These are phyloP conservation scores for Clamator glandarius DNA, from an alignment of 2,797 vertebrate genomes.

Conservation along the genomic window DNA sequence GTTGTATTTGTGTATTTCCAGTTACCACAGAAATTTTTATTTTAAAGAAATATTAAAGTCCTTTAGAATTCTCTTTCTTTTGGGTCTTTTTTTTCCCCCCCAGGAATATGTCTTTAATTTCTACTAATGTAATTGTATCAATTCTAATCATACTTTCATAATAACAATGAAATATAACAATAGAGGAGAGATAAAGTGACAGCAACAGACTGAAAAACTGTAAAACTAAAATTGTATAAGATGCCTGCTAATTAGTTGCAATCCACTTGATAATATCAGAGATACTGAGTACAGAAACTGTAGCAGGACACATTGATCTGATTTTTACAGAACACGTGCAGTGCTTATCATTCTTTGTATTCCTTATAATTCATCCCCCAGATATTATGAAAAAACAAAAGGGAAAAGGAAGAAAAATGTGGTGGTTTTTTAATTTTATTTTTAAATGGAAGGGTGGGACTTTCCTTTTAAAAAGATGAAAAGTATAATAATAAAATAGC, in stretches of 20 bases:
- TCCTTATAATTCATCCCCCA: not conserved
- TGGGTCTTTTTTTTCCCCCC: not conserved
- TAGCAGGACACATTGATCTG: not conserved
- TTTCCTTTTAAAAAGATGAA: not conserved
- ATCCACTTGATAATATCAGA: not conserved
- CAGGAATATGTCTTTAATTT: not conserved
- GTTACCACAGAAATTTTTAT: not conserved
- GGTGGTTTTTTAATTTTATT: not conserved
- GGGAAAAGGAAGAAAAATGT: not conserved
- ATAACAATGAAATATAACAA: not conserved
- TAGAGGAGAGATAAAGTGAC: not conserved
- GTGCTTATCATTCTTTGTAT: not conserved
- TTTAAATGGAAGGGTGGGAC: not conserved
- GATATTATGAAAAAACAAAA: not conserved
- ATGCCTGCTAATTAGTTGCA: not conserved
- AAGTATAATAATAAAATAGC: conserved; percentile 8
- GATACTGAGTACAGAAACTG: not conserved
- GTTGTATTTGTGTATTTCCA: not conserved
- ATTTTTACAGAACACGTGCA: not conserved
- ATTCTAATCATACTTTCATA: not conserved
- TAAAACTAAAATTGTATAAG: not conserved
- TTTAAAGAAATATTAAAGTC: not conserved
- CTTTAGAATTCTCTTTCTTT: not conserved
- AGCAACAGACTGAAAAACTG: not conserved
- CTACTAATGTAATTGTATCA: not conserved